Evolutionary conservation across 2,888 invertebrate species (phyloP).

Genomic region (Phymatocera aterrima): DNA sequence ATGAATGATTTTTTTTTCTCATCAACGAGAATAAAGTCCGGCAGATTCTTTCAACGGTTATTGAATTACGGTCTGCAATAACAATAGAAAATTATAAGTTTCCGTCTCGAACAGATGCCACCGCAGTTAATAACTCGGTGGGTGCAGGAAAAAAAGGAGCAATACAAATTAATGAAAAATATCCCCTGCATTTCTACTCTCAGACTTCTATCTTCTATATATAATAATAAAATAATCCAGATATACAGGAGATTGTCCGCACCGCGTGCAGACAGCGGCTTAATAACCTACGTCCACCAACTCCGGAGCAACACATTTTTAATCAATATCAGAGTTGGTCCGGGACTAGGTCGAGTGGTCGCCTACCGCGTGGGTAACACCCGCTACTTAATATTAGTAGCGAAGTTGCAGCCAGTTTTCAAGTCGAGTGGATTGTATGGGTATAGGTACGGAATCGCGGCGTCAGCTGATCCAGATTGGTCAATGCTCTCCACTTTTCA

Average conservation of each 20-base stretch:
- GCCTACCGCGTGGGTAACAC: conserved; percentile 44
- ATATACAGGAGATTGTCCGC: conserved; percentile 51
- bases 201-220: too few species aligned
- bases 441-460: background rate
- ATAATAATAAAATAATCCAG: background rate
- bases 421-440: conserved; percentile 50
- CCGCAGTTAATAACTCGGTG: background rate
- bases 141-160: background rate
- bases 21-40: background rate
- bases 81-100: background rate
- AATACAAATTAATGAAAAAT: too few species aligned
- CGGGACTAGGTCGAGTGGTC: conserved; percentile 66
- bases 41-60: background rate
- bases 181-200: too few species aligned
- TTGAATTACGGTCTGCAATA: background rate
- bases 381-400: conserved; percentile 60
- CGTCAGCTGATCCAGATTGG: conserved; percentile 5
- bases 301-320: conserved; percentile 52
- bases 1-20: background rate
- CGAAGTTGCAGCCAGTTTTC: conserved; percentile 56
- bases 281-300: conserved; percentile 20
- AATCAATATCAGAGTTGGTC: conserved; percentile 64
- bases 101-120: background rate
- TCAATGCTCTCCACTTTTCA: background rate
- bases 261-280: conserved; percentile 43